Percentiles rank a stretch among this genome's conserved stretches.
These are phyloP conservation scores for Drosophila pseudotalamancana DNA, from an alignment of 2,888 invertebrate species.

Conservation along the genomic window DNA sequence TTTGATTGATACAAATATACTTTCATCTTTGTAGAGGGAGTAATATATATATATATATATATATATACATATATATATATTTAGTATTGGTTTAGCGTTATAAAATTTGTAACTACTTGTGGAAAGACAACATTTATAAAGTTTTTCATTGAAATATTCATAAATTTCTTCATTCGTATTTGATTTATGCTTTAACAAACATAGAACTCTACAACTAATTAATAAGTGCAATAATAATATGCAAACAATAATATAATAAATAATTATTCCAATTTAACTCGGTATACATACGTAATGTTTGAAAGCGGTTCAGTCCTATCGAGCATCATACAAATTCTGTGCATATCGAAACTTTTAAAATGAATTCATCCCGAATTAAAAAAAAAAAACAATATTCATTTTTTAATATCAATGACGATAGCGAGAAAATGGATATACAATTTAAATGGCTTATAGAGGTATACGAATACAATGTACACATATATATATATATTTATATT, in stretches of 20 bases:
- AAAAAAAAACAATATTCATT: slow-evolving; percentile 52
- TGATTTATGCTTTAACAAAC: slow-evolving; percentile 46
- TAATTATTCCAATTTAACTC: slow-evolving; percentile 1
- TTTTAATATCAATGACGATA: slow-evolving; percentile 78
- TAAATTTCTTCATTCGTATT: slow-evolving; percentile 35
- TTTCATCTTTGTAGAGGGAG: too few species aligned
- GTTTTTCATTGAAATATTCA: slow-evolving; percentile 48
- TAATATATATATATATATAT: slow-evolving; percentile 19
- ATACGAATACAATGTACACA: slow-evolving; percentile 21
- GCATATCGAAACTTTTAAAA: slow-evolving; percentile 13
- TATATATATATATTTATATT: slow-evolving; percentile 55
- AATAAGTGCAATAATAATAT: slow-evolving; percentile 35
- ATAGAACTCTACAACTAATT: slow-evolving; percentile 42
- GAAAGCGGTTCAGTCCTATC: slow-evolving; percentile 49
- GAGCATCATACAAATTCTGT: slow-evolving; percentile 25
- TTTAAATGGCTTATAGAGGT: slow-evolving; percentile 8
- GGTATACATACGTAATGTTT: slow-evolving; percentile 31
- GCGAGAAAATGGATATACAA: slow-evolving; percentile 23
- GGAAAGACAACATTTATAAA: slow-evolving; percentile 74
- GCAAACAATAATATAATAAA: not conserved
- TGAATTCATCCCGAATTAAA: not conserved
- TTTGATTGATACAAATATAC: slow-evolving; percentile 34
- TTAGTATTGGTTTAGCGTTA: slow-evolving; percentile 50
- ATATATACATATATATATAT: slow-evolving; percentile 29
- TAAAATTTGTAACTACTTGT: slow-evolving; percentile 57